Conservation (phyloP, 2,888 invertebrate species). For the Spodoptera picta region DNA sequence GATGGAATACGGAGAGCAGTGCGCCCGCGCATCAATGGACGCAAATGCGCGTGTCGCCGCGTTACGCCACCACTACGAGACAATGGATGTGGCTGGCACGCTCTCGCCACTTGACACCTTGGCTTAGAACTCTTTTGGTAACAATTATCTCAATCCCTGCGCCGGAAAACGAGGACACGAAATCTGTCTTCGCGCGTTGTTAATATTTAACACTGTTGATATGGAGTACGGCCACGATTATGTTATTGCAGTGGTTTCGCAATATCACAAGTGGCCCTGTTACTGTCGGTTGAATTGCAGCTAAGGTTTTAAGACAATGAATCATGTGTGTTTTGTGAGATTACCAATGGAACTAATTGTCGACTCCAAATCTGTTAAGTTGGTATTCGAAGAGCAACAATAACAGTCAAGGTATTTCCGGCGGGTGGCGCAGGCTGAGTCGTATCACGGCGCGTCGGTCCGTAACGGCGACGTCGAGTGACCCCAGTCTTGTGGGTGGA, state of each 20-base stretch:
- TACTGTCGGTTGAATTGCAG: slow-evolving; percentile 7
- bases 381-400: slow-evolving; percentile 69
- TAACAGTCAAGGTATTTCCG: slow-evolving; percentile 75
- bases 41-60: slow-evolving; percentile 85
- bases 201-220: slow-evolving; percentile 53
- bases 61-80: slow-evolving; percentile 77
- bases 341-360: slow-evolving; percentile 67
- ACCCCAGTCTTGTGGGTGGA: slow-evolving; percentile 61
- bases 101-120: slow-evolving; percentile 75
- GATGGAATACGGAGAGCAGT: slow-evolving; percentile 56
- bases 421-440: slow-evolving; percentile 26
- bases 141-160: slow-evolving; percentile 73
- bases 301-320: slow-evolving; percentile 17
- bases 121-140: slow-evolving; percentile 74
- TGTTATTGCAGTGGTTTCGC: slow-evolving; percentile 49
- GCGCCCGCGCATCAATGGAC: slow-evolving; percentile 79
- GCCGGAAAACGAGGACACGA: slow-evolving; percentile 73
- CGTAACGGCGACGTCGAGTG: slow-evolving; percentile 60
- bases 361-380: slow-evolving; percentile 67
- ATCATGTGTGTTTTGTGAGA: slow-evolving; percentile 58
- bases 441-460: slow-evolving; percentile 59
- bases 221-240: slow-evolving; percentile 32
- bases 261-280: slow-evolving; percentile 20
- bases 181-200: slow-evolving; percentile 64
- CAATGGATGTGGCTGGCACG: slow-evolving; percentile 68